phyloP scores from a whole-genome alignment of 1,140 invertebrate genomes.

The Drosophila chauvacae region DNA sequence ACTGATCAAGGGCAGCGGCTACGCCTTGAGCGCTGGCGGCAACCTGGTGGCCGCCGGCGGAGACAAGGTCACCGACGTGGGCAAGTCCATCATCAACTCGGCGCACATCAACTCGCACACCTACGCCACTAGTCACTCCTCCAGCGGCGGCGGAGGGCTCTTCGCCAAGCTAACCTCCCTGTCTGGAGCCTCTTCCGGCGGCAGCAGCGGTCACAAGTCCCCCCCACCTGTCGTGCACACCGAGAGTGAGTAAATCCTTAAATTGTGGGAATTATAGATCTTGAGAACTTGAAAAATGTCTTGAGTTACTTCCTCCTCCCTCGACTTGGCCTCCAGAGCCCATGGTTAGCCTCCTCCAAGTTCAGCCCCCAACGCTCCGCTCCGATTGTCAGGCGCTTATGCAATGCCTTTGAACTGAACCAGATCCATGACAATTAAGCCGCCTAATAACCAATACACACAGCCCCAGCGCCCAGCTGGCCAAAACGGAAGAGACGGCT shows the following conservation, averaged over 20 bases:
- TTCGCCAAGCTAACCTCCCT: slow-evolving; percentile 78
- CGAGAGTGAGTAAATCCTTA: slow-evolving; percentile 72
- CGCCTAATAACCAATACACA: slow-evolving; percentile 52
- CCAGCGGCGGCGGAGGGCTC: slow-evolving; percentile 65
- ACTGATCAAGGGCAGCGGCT: slow-evolving; percentile 92
- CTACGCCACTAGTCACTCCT: slow-evolving; percentile 61
- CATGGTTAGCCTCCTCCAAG: slow-evolving; percentile 24
- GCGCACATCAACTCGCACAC: slow-evolving; percentile 87
- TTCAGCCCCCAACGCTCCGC: neutral
- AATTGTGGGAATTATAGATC: slow-evolving; percentile 27
- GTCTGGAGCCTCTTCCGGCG: slow-evolving; percentile 78
- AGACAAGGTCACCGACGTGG: slow-evolving; percentile 90
- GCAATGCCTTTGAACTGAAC: slow-evolving; percentile 46
- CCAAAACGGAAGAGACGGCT: slow-evolving; percentile 73
- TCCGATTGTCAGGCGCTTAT: slow-evolving; percentile 38
- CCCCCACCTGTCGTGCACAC: slow-evolving; percentile 69
- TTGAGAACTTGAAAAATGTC: neutral
- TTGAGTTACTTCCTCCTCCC: too few species aligned
- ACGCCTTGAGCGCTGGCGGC: slow-evolving; percentile 89
- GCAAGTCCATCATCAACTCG: slow-evolving; percentile 90
- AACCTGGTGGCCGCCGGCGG: slow-evolving; percentile 86
- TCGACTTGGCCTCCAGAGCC: slow-evolving; percentile 2
- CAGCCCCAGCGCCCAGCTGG: slow-evolving; percentile 15
- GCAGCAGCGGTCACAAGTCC: slow-evolving; percentile 71
- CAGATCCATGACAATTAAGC: slow-evolving; percentile 67